Conservation (phyloP, 2,113 vertebrate genomes). For the Sphyrna mokarran region DNA sequence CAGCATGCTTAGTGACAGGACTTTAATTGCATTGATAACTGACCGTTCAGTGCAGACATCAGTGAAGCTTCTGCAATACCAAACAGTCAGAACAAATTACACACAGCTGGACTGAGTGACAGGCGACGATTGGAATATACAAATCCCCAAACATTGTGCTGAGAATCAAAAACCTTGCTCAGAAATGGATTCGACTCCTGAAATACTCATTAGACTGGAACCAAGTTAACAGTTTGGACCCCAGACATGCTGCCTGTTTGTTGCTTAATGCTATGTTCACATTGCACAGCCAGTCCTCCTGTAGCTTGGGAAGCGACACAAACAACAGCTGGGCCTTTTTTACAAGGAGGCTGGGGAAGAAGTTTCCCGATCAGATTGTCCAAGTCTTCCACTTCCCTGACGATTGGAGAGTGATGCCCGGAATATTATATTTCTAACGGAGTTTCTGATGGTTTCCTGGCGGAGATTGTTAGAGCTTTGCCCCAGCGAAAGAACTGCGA, state of each 20-base stretch:
- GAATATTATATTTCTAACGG: background rate
- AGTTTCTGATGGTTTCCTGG: background rate
- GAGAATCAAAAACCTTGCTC: background rate
- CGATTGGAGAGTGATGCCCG: background rate
- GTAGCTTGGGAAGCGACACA: background rate
- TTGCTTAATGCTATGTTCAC: background rate
- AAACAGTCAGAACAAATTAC: background rate
- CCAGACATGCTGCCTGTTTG: background rate
- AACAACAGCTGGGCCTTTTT: background rate
- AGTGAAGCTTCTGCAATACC: background rate
- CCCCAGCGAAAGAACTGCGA: background rate
- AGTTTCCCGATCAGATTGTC: background rate
- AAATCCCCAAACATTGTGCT: background rate
- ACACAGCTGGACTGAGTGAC: background rate
- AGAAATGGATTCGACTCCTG: background rate
- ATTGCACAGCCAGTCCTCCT: background rate
- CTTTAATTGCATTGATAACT: background rate
- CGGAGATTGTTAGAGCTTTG: background rate
- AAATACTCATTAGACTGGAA: background rate
- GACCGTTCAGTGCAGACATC: background rate
- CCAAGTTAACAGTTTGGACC: background rate
- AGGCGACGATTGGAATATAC: background rate
- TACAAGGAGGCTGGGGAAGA: background rate
- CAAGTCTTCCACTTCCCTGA: background rate
- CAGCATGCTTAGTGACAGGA: background rate